Percentiles rank a stretch among this genome's conserved stretches.
Conservation (phyloP, 2,888 invertebrate genomes). For the Pterobdella sp. region DNA sequence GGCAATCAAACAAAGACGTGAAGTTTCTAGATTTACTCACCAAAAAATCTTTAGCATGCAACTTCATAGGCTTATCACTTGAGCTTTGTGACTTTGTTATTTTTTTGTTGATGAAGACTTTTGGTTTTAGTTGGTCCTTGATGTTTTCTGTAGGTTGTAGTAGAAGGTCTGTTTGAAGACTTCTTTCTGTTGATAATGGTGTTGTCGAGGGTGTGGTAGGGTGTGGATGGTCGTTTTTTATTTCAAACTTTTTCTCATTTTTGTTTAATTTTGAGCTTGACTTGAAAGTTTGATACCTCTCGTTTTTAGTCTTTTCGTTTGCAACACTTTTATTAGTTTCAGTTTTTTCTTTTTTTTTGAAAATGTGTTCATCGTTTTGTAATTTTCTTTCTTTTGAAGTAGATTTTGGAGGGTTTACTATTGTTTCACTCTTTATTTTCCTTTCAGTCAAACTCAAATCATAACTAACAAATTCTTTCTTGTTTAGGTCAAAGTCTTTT, state of each 20-base stretch:
- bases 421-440: background rate
- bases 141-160: conserved; percentile 24
- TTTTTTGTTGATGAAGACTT: background rate
- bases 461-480: no score
- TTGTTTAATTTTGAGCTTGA: background rate
- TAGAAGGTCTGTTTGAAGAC: conserved; percentile 25
- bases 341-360: no score
- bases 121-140: conserved; percentile 17
- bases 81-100: background rate
- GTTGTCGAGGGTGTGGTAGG: background rate
- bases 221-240: no score
- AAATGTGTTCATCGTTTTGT: background rate
- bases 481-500: no score
- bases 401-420: background rate
- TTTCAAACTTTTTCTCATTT: background rate
- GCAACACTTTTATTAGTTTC: no score
- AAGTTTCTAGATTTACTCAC: background rate
- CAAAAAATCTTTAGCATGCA: conserved; percentile 2
- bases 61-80: background rate
- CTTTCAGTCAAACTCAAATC: no score
- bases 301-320: background rate
- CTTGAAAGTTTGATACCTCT: background rate
- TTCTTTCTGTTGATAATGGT: conserved; percentile 6
- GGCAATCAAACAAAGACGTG: background rate
- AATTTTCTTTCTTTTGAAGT: background rate